Evolutionary conservation across 2,797 vertebrate species (phyloP).

Genomic region (Sandelia bainsii): DNA sequence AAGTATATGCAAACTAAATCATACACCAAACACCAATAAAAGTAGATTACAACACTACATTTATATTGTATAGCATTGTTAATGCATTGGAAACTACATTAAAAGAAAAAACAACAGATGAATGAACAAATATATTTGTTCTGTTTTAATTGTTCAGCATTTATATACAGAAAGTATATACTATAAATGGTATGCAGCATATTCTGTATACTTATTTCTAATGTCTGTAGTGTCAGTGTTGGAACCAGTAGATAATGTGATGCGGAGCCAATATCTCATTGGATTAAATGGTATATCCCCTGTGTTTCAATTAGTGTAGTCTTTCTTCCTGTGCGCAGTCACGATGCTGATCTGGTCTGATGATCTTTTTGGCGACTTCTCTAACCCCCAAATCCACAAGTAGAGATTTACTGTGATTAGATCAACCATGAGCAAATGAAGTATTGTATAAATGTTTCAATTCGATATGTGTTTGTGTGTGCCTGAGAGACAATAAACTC

Average conservation of each 20-base stretch:
- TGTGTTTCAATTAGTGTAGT: conserved; percentile 31
- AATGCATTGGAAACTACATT: neutral
- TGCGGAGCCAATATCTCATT: conserved; percentile 39
- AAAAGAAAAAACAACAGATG: neutral
- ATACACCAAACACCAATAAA: neutral
- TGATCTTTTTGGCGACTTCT: conserved; percentile 54
- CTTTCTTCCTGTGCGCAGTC: conserved; percentile 28
- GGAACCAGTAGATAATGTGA: conserved; percentile 22
- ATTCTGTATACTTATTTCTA: neutral
- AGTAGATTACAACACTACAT: neutral
- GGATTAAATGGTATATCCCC: conserved; percentile 48
- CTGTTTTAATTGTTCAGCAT: neutral
- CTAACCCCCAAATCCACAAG: conserved; percentile 37
- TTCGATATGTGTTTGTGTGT: conserved; percentile 4
- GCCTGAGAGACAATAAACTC: conserved; percentile 6
- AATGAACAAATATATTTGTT: no score
- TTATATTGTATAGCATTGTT: neutral
- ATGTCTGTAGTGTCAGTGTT: conserved; percentile 11
- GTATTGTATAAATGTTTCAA: conserved; percentile 1
- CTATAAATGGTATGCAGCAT: neutral
- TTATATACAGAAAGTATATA: neutral
- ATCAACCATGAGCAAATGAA: conserved; percentile 29
- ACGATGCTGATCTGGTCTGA: conserved; percentile 38
- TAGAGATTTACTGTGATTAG: conserved; percentile 29
- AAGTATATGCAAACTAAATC: neutral